Base-by-base conservation (phyloP, 2,113 vertebrate genomes). In the Triplophysa tibetana region DNA sequence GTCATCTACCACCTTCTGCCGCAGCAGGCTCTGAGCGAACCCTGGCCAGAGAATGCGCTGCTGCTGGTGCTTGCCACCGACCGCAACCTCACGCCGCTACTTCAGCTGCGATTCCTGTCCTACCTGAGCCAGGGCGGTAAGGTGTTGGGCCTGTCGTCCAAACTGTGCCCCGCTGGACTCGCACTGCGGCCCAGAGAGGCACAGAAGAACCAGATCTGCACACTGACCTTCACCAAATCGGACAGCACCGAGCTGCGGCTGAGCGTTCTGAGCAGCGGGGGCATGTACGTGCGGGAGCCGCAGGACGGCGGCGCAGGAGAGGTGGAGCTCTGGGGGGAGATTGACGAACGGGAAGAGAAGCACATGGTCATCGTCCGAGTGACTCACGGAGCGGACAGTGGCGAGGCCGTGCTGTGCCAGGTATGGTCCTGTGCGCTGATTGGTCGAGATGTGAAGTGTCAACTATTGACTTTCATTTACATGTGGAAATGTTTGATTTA, bases 401-500 rank as follows among this genome's bases (percentile, higher is more conserved):
- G 98, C 24, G 95, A 95, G 89, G 97, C 96, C 17, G 74, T 99
- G 56, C 93, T 99, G 2, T 96, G 90, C 87, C 97, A 99, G 97
- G 97, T 98, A 94, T 2, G 0, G 16, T 19, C 3, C 54, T 52
- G 4, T 52, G 50, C 0, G 50, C 50, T 52, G 50, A 52, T 17
- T 14, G 50, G 14, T 45, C 43, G 11, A 45, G 43, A 45, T 45
- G 43, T 45, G 12, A 2, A 38, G 0, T 38, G 33, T 38, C 33
- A 7, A 38, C 33, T 38, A 5, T 38, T 38, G 33, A 38, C 33
- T 38, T 38, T 38, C 33, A 38, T 38, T 38, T 8, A 38, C 33
- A 38, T 33, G 33, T 6, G 33, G 33, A 33, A 33, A 33, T 33
- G 33, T 38, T 38, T 38, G 33, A 38, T 38, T 38, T 1, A 38